phyloP scores from a whole-genome alignment of 1,140 invertebrate species.

The Parapsyche elsis region DNA sequence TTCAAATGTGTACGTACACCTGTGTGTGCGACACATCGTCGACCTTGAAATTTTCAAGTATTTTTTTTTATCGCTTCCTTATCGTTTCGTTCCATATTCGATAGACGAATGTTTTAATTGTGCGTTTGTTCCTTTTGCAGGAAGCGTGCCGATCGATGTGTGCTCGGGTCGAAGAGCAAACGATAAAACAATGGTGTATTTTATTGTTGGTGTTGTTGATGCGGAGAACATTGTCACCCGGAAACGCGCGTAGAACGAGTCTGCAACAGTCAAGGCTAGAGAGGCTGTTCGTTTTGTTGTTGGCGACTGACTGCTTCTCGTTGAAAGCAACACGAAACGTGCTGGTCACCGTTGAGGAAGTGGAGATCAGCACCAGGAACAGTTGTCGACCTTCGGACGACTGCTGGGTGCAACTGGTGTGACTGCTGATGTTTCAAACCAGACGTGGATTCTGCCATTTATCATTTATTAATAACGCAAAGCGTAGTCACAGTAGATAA shows the following conservation, averaged over 20 bases:
- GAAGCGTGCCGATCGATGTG: too few relatives aligned
- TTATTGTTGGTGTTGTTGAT: background rate
- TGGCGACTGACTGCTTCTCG: background rate
- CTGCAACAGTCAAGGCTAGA: slow-evolving; percentile 34
- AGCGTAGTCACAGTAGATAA: too few relatives aligned
- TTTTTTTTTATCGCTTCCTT: background rate
- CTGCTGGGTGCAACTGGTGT: background rate
- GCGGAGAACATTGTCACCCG: slow-evolving; percentile 16
- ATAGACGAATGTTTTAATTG: background rate
- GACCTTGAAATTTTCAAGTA: background rate
- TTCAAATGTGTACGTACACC: background rate
- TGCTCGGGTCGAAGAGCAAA: too few relatives aligned
- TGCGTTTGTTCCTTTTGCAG: too few relatives aligned
- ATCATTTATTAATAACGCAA: too few relatives aligned
- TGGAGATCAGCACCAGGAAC: slow-evolving; percentile 34
- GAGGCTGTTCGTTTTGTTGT: slow-evolving; percentile 24
- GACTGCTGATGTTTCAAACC: background rate
- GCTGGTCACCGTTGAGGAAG: slow-evolving; percentile 27
- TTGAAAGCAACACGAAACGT: slow-evolving; percentile 24
- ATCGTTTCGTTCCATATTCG: background rate
- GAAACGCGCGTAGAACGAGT: slow-evolving; percentile 34
- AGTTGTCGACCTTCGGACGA: slow-evolving; percentile 39
- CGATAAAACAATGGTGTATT: slow-evolving; percentile 9
- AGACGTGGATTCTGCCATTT: background rate
- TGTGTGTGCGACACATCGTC: background rate